Evolutionary conservation across 2,888 invertebrate species (phyloP), one percentile per base, ranked within the genome.

Genomic region (Dynastes maya): DNA sequence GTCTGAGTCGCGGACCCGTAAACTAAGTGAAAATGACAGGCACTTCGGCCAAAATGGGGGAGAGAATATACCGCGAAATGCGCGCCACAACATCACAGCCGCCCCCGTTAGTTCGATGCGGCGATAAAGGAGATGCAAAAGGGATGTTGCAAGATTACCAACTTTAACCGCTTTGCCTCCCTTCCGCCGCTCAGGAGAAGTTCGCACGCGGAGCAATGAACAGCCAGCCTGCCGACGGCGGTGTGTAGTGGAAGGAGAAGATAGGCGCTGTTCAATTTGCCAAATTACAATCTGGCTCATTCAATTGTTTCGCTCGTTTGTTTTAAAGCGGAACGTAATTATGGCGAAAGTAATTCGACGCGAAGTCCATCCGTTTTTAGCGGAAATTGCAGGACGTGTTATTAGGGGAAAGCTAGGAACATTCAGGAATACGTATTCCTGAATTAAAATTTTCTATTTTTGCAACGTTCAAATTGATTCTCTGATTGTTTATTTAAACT

Each of bases 11-110:
- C 83, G 83, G 78, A 83, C 40, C 80, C 81, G 83, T 81, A 84
- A 84, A 84, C 84, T 84, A 85, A 85, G 85, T 84, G 85, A 85
- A 83, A 85, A 85, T 84, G 85, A 85, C 85, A 85, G 85, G 80
- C 83, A 82, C 81, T 82, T 81, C 80, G 76, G 79, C 81, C 78
- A 78, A 80, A 80, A 80, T 79, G 79, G 81, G 78, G 80, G 82
- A 79, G 80, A 78, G 79, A 51, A 63, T 22, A 51, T 22, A 51
- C 49, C 63, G 71, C 55, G 71, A n/a, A 64, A 64, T 27, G 75
- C 51, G 37, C 45, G 11, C 29, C 37, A 13, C 58, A 32, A 51
- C 53, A 67, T 40, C 27, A 51, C 55, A 53, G 11, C 37, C 22
- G 40, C 8, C 40, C 11, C 40, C 40, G 2, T 3, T 13, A 5